These are phyloP conservation scores for Rhagoletis pomonella DNA, from an alignment of 1,140 invertebrate species.

Conservation along the genomic window DNA sequence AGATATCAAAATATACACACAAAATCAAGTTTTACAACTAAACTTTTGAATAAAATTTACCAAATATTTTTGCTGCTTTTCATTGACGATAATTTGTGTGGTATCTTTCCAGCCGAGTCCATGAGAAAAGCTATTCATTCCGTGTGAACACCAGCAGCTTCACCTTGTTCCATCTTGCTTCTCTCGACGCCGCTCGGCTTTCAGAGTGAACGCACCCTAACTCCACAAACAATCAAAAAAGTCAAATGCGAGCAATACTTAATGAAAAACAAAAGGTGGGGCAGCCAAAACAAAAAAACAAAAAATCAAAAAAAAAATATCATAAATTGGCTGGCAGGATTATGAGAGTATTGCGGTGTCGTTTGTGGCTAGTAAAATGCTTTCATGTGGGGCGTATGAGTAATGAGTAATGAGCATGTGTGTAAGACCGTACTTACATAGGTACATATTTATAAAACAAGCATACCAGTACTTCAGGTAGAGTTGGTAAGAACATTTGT, in stretches of 20 bases:
- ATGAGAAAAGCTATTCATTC: too few species aligned
- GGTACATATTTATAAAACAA: background rate
- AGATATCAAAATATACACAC: too few species aligned
- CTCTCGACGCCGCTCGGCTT: background rate
- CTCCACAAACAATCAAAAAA: background rate
- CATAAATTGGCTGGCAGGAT: conserved; percentile 33
- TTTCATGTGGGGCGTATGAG: background rate
- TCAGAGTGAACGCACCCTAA: background rate
- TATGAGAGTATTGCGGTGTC: background rate
- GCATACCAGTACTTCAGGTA: background rate
- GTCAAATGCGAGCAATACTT: background rate
- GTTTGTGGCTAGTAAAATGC: background rate
- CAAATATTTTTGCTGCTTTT: too few species aligned
- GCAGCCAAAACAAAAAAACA: background rate
- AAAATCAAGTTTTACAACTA: too few species aligned
- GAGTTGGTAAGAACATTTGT: conserved; percentile 9
- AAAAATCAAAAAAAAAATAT: background rate
- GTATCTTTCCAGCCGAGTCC: too few species aligned
- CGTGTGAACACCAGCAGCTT: too few species aligned
- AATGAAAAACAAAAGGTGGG: background rate
- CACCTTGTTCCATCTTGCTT: too few species aligned
- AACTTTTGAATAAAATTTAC: too few species aligned
- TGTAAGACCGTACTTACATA: background rate
- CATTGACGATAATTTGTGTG: too few species aligned
- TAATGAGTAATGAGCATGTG: background rate